Conservation (phyloP, 2,888 invertebrate genomes). For the Zootermopsis nevadensis region DNA sequence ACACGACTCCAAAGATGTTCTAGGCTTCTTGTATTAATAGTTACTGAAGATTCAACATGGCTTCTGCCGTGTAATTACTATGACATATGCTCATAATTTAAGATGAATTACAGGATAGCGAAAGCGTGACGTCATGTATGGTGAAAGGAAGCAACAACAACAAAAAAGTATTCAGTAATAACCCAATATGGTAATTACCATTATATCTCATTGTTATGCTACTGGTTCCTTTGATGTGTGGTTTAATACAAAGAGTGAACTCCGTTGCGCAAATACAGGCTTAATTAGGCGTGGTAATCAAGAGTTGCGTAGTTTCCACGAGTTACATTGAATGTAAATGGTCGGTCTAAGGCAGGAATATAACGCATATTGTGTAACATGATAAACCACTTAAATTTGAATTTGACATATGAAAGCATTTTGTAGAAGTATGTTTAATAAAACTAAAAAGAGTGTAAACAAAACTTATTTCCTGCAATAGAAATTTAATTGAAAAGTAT, state of each 20-base stretch:
- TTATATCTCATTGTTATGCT: not conserved
- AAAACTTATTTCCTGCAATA: no score
- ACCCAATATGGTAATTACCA: constrained; percentile 3
- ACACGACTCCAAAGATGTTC: no score
- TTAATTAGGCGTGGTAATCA: not conserved
- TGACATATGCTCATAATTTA: not conserved
- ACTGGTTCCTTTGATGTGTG: not conserved
- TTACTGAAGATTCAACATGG: no score
- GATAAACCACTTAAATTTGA: no score
- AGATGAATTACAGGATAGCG: constrained; percentile 18
- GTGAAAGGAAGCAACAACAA: not conserved
- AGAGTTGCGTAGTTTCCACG: not conserved
- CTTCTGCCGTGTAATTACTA: not conserved
- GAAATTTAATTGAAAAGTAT: no score
- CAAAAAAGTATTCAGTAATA: not conserved
- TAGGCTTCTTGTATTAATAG: no score
- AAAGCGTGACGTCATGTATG: not conserved
- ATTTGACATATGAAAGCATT: no score
- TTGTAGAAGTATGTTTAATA: no score
- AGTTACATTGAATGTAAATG: not conserved
- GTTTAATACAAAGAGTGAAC: not conserved
- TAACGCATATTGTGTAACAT: no score
- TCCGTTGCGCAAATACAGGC: not conserved
- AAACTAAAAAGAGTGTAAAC: no score
- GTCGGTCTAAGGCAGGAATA: not conserved